phyloP scores from a whole-genome alignment of 2,113 vertebrate species.

The Phyllostomus discolor region DNA sequence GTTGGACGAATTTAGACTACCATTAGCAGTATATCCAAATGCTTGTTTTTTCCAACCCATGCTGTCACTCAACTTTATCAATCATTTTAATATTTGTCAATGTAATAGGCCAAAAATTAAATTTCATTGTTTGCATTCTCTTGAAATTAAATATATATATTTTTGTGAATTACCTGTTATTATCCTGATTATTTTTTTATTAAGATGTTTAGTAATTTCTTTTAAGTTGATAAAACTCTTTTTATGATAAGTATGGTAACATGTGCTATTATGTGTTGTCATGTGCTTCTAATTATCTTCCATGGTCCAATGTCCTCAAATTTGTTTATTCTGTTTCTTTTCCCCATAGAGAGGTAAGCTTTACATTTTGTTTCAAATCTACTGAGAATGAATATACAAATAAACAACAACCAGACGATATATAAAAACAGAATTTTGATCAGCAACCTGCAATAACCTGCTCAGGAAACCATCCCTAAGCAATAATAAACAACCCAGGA shows the following conservation, averaged over 20 bases:
- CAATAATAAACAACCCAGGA: not conserved
- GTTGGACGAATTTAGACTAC: constrained; percentile 41
- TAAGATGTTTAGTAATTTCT: not conserved
- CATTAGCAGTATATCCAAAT: constrained; percentile 30
- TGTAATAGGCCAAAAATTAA: constrained; percentile 41
- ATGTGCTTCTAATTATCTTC: not conserved
- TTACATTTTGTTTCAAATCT: not conserved
- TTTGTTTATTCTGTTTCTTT: not conserved
- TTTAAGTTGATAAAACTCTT: not conserved
- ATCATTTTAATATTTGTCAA: constrained; percentile 58
- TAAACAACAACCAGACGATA: not conserved
- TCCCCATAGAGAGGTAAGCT: not conserved
- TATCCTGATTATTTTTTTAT: not conserved
- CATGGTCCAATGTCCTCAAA: not conserved
- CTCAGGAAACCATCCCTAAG: not conserved
- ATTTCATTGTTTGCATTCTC: not conserved
- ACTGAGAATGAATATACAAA: not conserved
- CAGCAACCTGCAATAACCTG: not conserved
- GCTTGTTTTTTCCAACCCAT: constrained; percentile 24
- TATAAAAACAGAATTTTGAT: not conserved
- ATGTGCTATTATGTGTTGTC: not conserved
- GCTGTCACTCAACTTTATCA: constrained; percentile 50
- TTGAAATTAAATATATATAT: not conserved
- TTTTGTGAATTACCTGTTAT: not conserved
- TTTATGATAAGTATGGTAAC: not conserved